Evolutionary conservation across 2,797 vertebrate species (phyloP).

Genomic region (Perodicticus potto): DNA sequence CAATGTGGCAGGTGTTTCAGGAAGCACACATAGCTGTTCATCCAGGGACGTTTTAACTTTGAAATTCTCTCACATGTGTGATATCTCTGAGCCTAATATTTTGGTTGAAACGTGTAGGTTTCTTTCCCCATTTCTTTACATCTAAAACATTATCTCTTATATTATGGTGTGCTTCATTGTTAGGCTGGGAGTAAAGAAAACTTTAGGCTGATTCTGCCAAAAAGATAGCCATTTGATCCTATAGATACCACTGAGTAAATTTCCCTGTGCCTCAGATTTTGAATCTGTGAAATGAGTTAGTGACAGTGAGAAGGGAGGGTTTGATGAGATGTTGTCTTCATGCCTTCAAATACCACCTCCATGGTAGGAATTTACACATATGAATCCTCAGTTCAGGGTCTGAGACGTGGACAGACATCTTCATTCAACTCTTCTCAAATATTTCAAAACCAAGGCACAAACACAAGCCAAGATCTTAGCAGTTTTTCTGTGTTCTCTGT

Average conservation of each 20-base stretch:
- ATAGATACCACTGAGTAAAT: neutral
- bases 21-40: conserved; percentile 4
- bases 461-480: neutral
- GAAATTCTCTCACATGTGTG: conserved; percentile 58
- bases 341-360: neutral
- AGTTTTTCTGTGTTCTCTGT: neutral
- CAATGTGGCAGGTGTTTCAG: conserved; percentile 57
- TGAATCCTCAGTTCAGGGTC: neutral
- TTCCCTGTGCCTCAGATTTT: neutral
- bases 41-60: conserved; percentile 41
- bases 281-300: neutral
- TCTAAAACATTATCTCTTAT: conserved; percentile 29
- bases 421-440: neutral
- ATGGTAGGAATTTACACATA: neutral
- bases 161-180: neutral
- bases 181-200: neutral
- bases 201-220: neutral
- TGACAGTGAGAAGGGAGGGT: neutral
- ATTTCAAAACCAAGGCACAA: neutral
- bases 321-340: neutral
- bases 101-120: conserved; percentile 46
- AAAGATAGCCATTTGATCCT: neutral
- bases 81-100: conserved; percentile 11
- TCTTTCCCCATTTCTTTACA: conserved; percentile 21
- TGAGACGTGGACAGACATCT: neutral